Evolutionary conservation across 2,888 invertebrate genomes (phyloP).

Genomic region (Maniola hyperantus): DNA sequence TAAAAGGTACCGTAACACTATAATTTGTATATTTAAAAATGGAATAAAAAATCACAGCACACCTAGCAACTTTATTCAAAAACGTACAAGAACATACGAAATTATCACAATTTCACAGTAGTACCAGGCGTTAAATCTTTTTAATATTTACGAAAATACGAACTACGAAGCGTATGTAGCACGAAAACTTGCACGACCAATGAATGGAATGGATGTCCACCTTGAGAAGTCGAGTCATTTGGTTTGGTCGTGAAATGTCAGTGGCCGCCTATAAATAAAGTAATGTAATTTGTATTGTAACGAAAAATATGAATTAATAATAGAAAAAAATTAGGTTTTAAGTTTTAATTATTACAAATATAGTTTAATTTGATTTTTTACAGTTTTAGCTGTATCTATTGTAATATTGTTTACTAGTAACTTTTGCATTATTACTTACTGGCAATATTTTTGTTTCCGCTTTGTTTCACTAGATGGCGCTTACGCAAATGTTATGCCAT

Average conservation of each 20-base stretch:
- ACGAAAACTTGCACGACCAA: slow-evolving; percentile 36
- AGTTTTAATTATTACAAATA: background rate
- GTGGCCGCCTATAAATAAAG: slow-evolving; percentile 26
- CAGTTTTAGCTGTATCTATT: background rate
- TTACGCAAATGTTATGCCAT: background rate
- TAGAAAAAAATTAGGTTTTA: background rate
- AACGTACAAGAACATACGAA: slow-evolving; percentile 41
- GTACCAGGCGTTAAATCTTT: slow-evolving; percentile 38
- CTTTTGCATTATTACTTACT: background rate
- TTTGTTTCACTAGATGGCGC: slow-evolving; percentile 25
- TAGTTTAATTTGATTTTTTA: background rate
- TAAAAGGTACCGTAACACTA: slow-evolving; percentile 46
- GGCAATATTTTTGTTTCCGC: background rate
- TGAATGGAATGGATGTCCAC: background rate
- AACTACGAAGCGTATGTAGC: slow-evolving; percentile 27
- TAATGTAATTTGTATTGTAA: background rate
- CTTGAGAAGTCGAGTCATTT: slow-evolving; percentile 24
- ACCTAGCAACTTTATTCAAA: slow-evolving; percentile 41
- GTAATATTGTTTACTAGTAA: background rate
- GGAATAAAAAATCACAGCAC: slow-evolving; percentile 54
- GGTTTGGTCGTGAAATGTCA: slow-evolving; percentile 22
- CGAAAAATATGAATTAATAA: background rate
- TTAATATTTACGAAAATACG: slow-evolving; percentile 32
- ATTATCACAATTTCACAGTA: slow-evolving; percentile 40
- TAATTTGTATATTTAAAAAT: slow-evolving; percentile 46